Evolutionary conservation across 2,797 vertebrate genomes (phyloP), one percentile per base, ranked within the genome.

Genomic region (Brachyrhaphis roseni): DNA sequence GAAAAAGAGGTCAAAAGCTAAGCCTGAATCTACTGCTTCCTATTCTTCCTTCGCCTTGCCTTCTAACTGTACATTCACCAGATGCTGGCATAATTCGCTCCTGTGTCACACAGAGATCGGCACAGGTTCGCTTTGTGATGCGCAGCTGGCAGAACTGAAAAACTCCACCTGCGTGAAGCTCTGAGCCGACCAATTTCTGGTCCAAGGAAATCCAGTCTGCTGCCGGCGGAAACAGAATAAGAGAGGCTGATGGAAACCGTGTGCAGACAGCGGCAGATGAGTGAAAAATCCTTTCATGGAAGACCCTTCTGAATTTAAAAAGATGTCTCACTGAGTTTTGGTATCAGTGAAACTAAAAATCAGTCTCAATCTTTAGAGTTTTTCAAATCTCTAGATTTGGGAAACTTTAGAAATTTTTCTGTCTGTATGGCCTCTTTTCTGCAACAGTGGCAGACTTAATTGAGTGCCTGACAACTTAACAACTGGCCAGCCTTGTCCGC

Each of bases 401-500:
- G 20, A 36, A 74, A 7, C 47, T 53, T 53, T 51, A 51, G 11
- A 34, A 70, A 70, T 76, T 72, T 82, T 10, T 68, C 39, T 74
- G 59, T 68, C 51, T 73, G 34, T 66, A 49, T 18, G 28, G 18
- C 31, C 46, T 62, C 39, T 55, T 70, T 70, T 81, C 68, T 45
- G 74, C 62, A 57, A 79, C 79, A 73, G 80, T n/a, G 72, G 66
- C 76, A 34, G 46, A 83, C 86, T 87, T 91, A 92, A 92, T 92
- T 89, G 85, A 88, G 84, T 79, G 85, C 74, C 82, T 91, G 86
- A 89, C 86, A 84, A 90, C 80, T 90, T 82, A 71, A 87, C 83
- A 88, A 72, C 87, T 73, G 43, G 77, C n/a, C 66, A 80, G 86
- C 86, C 89, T 78, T n/a, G 39, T 85, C 81, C 53, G 4, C 26